These are phyloP conservation scores for Protophormia terraenovae DNA, from an alignment of 2,888 invertebrate genomes.

Conservation along the genomic window DNA sequence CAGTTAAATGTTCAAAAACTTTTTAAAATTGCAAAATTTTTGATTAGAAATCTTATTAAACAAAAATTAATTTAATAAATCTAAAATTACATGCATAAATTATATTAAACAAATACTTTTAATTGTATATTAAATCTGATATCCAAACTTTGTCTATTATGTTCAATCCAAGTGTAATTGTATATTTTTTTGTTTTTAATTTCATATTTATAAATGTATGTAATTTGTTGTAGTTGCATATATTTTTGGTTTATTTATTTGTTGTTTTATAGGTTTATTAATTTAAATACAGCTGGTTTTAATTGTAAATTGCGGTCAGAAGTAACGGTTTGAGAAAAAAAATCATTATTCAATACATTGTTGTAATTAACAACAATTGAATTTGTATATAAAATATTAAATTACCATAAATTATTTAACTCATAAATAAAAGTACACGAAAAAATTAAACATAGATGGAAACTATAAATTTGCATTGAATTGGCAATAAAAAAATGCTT, in stretches of 20 bases:
- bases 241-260: background rate
- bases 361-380: slow-evolving; percentile 38
- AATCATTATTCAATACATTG: slow-evolving; percentile 27
- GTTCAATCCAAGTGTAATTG: slow-evolving; percentile 17
- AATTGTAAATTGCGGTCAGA: slow-evolving; percentile 54
- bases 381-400: slow-evolving; percentile 48
- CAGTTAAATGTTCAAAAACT: too few species aligned
- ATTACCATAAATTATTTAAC: slow-evolving; percentile 52
- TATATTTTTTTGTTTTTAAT: slow-evolving; percentile 32
- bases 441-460: background rate
- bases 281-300: slow-evolving; percentile 39
- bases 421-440: slow-evolving; percentile 1
- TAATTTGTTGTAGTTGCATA: background rate
- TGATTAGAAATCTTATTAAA: too few species aligned
- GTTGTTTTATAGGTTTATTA: slow-evolving; percentile 1
- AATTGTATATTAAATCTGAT: background rate
- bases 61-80: too few species aligned
- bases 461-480: slow-evolving; percentile 24
- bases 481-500: background rate
- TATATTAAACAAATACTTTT: background rate
- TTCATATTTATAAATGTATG: background rate
- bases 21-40: too few species aligned
- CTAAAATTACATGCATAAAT: background rate
- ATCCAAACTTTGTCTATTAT: background rate
- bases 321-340: slow-evolving; percentile 36